Base-by-base conservation (phyloP, 2,113 vertebrate species). In the Microtus oregoni region DNA sequence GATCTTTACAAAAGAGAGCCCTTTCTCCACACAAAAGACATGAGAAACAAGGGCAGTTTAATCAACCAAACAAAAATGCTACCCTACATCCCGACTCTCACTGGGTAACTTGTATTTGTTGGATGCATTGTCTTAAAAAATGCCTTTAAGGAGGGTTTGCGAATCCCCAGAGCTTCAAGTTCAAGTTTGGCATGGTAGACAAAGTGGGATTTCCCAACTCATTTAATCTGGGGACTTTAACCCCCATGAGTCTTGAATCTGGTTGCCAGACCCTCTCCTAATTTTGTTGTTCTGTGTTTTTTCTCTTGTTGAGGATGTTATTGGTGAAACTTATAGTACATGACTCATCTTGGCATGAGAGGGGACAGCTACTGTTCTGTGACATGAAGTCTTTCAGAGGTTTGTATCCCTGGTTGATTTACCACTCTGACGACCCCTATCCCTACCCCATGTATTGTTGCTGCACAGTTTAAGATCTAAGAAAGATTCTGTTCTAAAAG, bases 31-130 rank as follows among this genome's bases (percentile, higher is more conserved):
- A 97, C 65, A 96, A 94, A 94, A 15, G 30, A 38, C 38, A 41
- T 32, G 85, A 58, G 68, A 73, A 68, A 93, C 86, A 94, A 73
- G 87, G 28, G 30, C 75, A 92, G 81, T 86, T 96, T 90, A 95
- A 79, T 47, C 55, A 94, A 96, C 7, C 76, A 86, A 87, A 65
- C 35, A 76, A 79, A 91, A 95, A 86, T 94, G 30, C 72, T 82
- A 83, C 41, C 85, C 68, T 47, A 12, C n/a, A 47, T 65, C 77
- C 30, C 89, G 65, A 30, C 95, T 92, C 94, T 94, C 88, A 89
- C 86, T 35, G 92, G 93, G 95, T 92, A 96, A 96, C 95, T 32
- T 90, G 92, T 72, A 26, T 96, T 95, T 96, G 58, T 88, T 96
- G 72, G 82, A 72, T 82, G 85, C 47, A 55, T n/a, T 77, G 50